Percentiles rank a stretch among this genome's conserved stretches.
Evolutionary conservation across 2,888 invertebrate genomes (phyloP).

Genomic region (Aelia acuminata): DNA sequence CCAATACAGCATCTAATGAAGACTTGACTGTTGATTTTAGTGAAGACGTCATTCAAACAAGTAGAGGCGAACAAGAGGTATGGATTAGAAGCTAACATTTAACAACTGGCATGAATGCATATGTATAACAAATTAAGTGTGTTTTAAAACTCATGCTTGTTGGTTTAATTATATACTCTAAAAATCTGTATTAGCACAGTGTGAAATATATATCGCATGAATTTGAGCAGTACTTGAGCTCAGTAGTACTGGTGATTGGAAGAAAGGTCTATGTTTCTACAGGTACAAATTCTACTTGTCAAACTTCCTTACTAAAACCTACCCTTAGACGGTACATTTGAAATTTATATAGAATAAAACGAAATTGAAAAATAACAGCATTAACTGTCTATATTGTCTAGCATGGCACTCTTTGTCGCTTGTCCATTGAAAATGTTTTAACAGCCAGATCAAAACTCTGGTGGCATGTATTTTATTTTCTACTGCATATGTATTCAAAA

Average conservation of each 20-base stretch:
- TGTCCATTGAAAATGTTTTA: slow-evolving; percentile 60
- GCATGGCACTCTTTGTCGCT: slow-evolving; percentile 65
- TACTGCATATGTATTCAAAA: slow-evolving; percentile 42
- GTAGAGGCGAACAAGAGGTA: slow-evolving; percentile 54
- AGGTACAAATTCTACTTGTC: slow-evolving; percentile 52
- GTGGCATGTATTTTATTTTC: slow-evolving; percentile 62
- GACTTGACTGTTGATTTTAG: slow-evolving; percentile 50
- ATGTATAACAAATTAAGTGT: slow-evolving; percentile 37
- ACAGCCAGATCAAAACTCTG: slow-evolving; percentile 64
- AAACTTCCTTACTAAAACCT: slow-evolving; percentile 54
- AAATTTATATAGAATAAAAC: slow-evolving; percentile 10
- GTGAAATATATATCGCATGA: slow-evolving; percentile 56
- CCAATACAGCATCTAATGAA: neutral
- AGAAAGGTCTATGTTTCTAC: slow-evolving; percentile 51
- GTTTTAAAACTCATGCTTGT: slow-evolving; percentile 57
- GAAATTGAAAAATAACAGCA: slow-evolving; percentile 50
- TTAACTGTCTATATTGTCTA: slow-evolving; percentile 58
- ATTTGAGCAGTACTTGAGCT: slow-evolving; percentile 51
- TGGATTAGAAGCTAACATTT: slow-evolving; percentile 58
- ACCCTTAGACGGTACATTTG: slow-evolving; percentile 52
- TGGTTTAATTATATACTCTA: slow-evolving; percentile 38
- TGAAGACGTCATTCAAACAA: slow-evolving; percentile 54
- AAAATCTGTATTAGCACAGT: slow-evolving; percentile 43
- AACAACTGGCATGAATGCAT: slow-evolving; percentile 59
- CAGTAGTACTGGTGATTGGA: slow-evolving; percentile 58